phyloP scores from a whole-genome alignment of 2,797 vertebrate genomes.

The Lacerta viridis region DNA sequence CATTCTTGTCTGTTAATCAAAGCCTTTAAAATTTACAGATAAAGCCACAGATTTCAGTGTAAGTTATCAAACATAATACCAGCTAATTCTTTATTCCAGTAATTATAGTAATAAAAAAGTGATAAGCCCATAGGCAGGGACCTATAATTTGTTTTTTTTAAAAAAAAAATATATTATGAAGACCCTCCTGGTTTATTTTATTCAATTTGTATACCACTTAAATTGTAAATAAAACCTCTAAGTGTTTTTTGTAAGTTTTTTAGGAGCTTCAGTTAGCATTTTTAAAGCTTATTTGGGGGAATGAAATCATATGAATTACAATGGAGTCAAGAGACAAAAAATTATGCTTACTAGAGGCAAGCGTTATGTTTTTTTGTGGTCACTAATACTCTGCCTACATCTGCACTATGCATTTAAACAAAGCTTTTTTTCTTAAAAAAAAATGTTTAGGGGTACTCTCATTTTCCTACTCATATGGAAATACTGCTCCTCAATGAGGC shows the following conservation, averaged over 20 bases:
- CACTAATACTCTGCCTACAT: background rate
- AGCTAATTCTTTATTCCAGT: background rate
- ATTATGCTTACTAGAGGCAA: too few relatives aligned
- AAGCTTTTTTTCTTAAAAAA: too few relatives aligned
- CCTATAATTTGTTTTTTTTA: background rate
- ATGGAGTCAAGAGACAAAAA: too few relatives aligned
- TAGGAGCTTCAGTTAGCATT: too few relatives aligned
- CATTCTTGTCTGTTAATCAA: background rate
- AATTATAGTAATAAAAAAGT: background rate
- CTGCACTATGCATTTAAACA: background rate
- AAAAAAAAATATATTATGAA: background rate
- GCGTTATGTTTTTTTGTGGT: background rate
- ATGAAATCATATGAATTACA: too few relatives aligned
- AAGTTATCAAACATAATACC: background rate
- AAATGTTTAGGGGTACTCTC: too few relatives aligned
- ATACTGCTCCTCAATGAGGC: too few relatives aligned
- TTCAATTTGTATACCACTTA: too few relatives aligned
- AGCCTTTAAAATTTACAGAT: background rate
- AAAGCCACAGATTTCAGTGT: slow-evolving; percentile 2
- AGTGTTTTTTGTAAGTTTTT: too few relatives aligned
- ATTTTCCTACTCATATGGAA: too few relatives aligned
- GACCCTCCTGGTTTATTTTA: background rate
- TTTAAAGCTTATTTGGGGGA: too few relatives aligned
- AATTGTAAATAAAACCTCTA: too few relatives aligned
- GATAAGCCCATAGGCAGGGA: background rate